Base-by-base conservation (phyloP, 2,888 invertebrate genomes). In the Melikaiella ostensackeni region DNA sequence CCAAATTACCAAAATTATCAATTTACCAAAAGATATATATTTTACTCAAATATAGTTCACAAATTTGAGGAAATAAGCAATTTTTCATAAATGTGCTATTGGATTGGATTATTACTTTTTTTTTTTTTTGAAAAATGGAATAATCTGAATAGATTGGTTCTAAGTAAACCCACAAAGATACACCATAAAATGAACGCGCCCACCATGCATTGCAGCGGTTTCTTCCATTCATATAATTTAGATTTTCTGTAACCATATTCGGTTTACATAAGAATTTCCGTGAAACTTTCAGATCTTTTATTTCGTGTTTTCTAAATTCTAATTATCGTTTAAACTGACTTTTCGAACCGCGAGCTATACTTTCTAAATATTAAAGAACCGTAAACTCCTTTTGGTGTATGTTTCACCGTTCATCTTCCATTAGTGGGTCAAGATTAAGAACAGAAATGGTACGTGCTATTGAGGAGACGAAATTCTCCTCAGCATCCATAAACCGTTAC, bases 401-500 rank as follows among this genome's bases (percentile, higher is more conserved):
- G 11, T 38, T 63, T 63, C 19, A 63, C 63, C 9, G n/a, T 59
- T 59, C 5, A 6, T 21, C 55, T 55, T 5, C 11, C 59, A 46
- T 24, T 50, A 27, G 27, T 70, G 30, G 50, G 46, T 70, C 30
- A 70, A 50, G 50, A 70, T 59, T 59, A 59, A 16, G 57, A 50
- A 50, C n/a, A 55, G 50, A 50, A 66, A 70, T 50, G 70, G 70
- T 70, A 70, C 70, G 13, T 55, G 70, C n/a, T 59, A 64, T 70
- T 38, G 24, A 19, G 21, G 27, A 80, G 74, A 75, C 79, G 38
- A 57, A 27, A 42, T 33, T 30, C 66, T 75, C 62, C 66, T 38
- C 59, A 76, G 80, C 77, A 62, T 80, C 75, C 50, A 27, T 74
- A 63, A 64, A 75, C 80, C 82, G 79, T 82, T 82, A 81, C 35